Base-by-base conservation (phyloP, 2,888 invertebrate species). In the Drosophila birchii region DNA sequence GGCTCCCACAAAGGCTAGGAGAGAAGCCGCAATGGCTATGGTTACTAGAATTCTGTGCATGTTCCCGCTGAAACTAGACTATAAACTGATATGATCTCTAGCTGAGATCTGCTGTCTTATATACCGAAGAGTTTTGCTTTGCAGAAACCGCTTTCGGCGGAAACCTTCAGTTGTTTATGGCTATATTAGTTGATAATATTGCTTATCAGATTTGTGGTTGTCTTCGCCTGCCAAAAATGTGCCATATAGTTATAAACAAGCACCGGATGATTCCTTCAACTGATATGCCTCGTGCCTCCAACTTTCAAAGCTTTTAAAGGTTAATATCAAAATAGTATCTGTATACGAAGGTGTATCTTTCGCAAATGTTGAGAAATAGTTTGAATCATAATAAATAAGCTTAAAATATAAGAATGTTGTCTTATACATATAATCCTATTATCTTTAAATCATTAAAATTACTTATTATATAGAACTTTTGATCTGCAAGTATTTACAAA, bases 141-240 rank as follows among this genome's bases (percentile, higher is more conserved):
- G 57, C 57, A 44, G 43, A 67, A 69, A 54, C 9, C 47, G 29
- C 18, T 20, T 23, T 34, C 23, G n/a, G 38, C 36, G 11, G 26
- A 45, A 51, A 39, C 73, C 73, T 72, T 73, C 73, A 49, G 18
- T 9, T n/a, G 39, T 73, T 73, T 73, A 73, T 73, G 73, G 55
- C 11, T 57, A 47, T 56, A 54, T 43, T 32, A 20, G 29, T 34
- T 64, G 73, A 73, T 73, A 73, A 56, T 49, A 23, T 23, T 45
- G 36, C 59, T 71, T 72, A 44, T 43, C 45, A 34, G 29, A 36
- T 47, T 39, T 47, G 14, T 36, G 32, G 57, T 26, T 23, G 64
- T 41, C 57, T 57, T 45, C 38, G 20, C 36, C 34, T 53, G 39
- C 26, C 26, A 34, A 66, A 66, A 70, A 38, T 38, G 43, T 34